A percentile compares a stretch with the other conserved stretches of the same genome.
phyloP scores from a whole-genome alignment of 2,888 invertebrate species.

The Amphipoea lucens region DNA sequence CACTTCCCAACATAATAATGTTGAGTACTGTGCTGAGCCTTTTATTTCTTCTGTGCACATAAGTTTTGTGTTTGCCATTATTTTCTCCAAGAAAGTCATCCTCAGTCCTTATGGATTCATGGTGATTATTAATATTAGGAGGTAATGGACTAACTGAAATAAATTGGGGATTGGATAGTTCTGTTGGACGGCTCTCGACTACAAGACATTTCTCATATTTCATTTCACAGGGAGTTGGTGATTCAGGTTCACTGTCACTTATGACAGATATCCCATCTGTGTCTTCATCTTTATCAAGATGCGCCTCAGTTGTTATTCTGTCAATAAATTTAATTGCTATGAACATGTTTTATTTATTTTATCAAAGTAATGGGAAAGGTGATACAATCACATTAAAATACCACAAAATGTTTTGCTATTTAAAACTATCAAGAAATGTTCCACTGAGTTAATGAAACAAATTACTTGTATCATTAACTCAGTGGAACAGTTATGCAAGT shows the following conservation, averaged over 20 bases:
- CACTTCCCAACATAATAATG: constrained; percentile 86
- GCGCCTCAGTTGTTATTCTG: constrained; percentile 72
- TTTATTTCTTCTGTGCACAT: constrained; percentile 87
- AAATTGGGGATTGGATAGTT: constrained; percentile 69
- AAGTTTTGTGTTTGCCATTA: constrained; percentile 83
- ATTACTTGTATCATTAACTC: too few relatives aligned
- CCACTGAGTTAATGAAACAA: constrained; percentile 3
- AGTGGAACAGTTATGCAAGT: neutral
- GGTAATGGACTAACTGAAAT: constrained; percentile 70
- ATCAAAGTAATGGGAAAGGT: neutral
- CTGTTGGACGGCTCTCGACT: constrained; percentile 73
- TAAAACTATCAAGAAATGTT: neutral
- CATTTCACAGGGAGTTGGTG: constrained; percentile 74
- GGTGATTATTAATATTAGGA: constrained; percentile 68
- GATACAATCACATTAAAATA: constrained; percentile 7
- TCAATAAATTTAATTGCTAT: constrained; percentile 46
- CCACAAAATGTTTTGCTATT: neutral
- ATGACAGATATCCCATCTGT: constrained; percentile 89
- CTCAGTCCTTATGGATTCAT: constrained; percentile 75
- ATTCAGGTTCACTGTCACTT: constrained; percentile 87
- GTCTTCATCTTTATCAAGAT: constrained; percentile 86
- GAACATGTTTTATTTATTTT: neutral
- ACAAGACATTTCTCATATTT: constrained; percentile 70
- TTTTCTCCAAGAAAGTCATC: constrained; percentile 80
- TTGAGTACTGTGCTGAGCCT: constrained; percentile 86